Percentiles rank a stretch among this genome's conserved stretches.
Evolutionary conservation across 2,888 invertebrate species (phyloP).

Genomic region (Lymantria monacha): DNA sequence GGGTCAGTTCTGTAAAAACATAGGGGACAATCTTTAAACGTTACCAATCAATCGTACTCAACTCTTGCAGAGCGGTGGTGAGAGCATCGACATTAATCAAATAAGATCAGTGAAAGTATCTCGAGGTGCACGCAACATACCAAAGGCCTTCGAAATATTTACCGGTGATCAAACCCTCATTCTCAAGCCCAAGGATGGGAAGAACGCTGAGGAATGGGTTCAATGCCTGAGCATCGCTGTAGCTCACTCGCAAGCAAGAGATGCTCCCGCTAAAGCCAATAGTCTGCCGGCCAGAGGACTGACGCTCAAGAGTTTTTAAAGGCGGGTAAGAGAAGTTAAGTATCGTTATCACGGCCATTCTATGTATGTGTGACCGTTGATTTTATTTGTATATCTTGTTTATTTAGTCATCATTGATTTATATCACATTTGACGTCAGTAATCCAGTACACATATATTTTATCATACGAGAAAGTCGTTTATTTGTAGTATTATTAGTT

Average conservation of each 20-base stretch:
- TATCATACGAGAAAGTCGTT: too few relatives aligned
- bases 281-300: constrained; percentile 75
- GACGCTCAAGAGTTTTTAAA: constrained; percentile 71
- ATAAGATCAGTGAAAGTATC: constrained; percentile 97
- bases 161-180: constrained; percentile 96
- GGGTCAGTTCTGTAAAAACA: too few relatives aligned
- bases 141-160: constrained; percentile 98
- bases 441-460: too few relatives aligned
- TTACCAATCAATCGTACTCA: too few relatives aligned
- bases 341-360: too few relatives aligned
- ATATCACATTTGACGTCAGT: too few relatives aligned
- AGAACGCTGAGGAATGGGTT: constrained; percentile 97
- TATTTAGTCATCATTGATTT: too few relatives aligned
- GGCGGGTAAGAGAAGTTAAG: neutral
- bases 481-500: too few relatives aligned
- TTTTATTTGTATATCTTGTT: neutral
- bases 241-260: constrained; percentile 90
- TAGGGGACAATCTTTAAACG: too few relatives aligned
- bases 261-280: constrained; percentile 77
- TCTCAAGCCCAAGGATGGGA: constrained; percentile 96
- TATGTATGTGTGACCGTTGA: neutral
- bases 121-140: constrained; percentile 94
- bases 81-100: constrained; percentile 94
- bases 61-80: constrained; percentile 87
- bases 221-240: constrained; percentile 96